phyloP scores from a whole-genome alignment of 2,113 vertebrate species.

The Syngnathus typhle region DNA sequence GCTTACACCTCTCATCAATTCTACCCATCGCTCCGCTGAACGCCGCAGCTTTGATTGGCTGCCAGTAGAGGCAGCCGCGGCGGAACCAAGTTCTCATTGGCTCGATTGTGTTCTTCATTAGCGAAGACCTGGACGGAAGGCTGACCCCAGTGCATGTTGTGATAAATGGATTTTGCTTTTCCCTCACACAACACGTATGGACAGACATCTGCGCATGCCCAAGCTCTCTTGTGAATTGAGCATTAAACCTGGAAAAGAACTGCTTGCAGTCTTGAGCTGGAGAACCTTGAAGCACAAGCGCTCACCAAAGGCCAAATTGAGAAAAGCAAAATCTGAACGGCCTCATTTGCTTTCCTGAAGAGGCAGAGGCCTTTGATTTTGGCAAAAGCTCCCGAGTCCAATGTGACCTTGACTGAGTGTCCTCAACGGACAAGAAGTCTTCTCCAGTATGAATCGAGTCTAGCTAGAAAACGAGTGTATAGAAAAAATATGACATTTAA shows the following conservation, averaged over 20 bases:
- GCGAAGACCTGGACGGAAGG: slow-evolving; percentile 37
- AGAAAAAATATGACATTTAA: neutral
- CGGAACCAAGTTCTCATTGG: slow-evolving; percentile 47
- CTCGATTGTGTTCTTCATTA: slow-evolving; percentile 54
- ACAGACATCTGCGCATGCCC: neutral
- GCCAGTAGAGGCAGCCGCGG: slow-evolving; percentile 5
- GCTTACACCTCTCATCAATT: slow-evolving; percentile 64
- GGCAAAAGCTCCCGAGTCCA: slow-evolving; percentile 20
- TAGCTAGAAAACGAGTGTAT: too few relatives aligned
- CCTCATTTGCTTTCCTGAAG: slow-evolving; percentile 41
- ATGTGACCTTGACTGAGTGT: slow-evolving; percentile 22
- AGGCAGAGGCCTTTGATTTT: slow-evolving; percentile 18
- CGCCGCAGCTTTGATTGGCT: slow-evolving; percentile 36
- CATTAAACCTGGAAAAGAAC: slow-evolving; percentile 17
- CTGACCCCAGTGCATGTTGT: slow-evolving; percentile 50
- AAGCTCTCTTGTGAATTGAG: slow-evolving; percentile 15
- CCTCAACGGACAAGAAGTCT: slow-evolving; percentile 12
- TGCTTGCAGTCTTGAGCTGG: slow-evolving; percentile 13
- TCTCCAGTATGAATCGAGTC: neutral
- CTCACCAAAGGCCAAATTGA: slow-evolving; percentile 32
- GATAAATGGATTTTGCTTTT: slow-evolving; percentile 54
- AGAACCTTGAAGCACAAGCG: slow-evolving; percentile 24
- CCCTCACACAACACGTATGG: slow-evolving; percentile 12
- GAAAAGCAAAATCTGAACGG: slow-evolving; percentile 16
- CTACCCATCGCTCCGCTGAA: slow-evolving; percentile 44